A percentile compares a stretch with the other conserved stretches of the same genome.
These are phyloP conservation scores for Mimas tiliae DNA, from an alignment of 2,888 invertebrate genomes.

Conservation along the genomic window DNA sequence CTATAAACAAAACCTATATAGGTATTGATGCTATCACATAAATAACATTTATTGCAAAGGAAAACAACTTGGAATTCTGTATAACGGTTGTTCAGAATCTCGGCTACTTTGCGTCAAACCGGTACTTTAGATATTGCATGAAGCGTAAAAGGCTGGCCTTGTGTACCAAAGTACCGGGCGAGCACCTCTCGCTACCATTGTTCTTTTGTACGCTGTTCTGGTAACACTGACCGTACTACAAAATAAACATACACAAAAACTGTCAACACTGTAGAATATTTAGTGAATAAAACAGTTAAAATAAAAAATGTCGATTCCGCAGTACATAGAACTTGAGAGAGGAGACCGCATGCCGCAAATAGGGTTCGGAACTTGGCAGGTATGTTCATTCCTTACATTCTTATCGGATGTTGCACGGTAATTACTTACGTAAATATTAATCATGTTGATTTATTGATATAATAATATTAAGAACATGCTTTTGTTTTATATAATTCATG, in stretches of 20 bases:
- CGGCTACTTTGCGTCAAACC: constrained; percentile 35
- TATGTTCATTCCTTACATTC: constrained; percentile 60
- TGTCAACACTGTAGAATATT: constrained; percentile 28
- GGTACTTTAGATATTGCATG: constrained; percentile 34
- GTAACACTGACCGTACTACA: constrained; percentile 34
- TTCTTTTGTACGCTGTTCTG: constrained; percentile 40
- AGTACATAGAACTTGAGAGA: constrained; percentile 65
- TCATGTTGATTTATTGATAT: background rate
- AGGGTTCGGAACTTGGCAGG: constrained; percentile 93
- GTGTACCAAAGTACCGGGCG: constrained; percentile 32
- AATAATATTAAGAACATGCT: background rate
- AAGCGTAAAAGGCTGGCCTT: constrained; percentile 40
- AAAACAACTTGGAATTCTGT: background rate
- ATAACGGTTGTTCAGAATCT: background rate
- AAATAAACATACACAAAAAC: constrained; percentile 29
- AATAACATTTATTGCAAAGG: background rate
- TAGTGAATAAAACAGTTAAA: background rate
- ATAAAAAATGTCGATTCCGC: constrained; percentile 57
- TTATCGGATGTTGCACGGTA: background rate
- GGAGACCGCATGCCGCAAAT: constrained; percentile 88
- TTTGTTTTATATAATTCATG: background rate
- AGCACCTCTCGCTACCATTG: constrained; percentile 50
- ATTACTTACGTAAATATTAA: no score
- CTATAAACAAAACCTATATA: no score
- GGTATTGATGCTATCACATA: no score